Evolutionary conservation across 2,113 vertebrate species (phyloP).

Genomic region (Myrmophylax atrothorax): DNA sequence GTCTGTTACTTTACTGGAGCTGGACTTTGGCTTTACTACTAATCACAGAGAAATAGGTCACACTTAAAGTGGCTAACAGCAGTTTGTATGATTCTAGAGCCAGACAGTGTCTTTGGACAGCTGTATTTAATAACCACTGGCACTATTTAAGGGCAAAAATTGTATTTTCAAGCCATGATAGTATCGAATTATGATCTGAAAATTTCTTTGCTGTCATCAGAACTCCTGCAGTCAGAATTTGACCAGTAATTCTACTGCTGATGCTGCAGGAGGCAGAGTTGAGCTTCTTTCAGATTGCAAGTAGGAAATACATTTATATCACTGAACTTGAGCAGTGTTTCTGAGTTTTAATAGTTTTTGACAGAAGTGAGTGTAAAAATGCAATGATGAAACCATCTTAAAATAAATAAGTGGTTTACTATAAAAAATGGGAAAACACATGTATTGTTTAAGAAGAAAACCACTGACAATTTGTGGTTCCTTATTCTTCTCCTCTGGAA

Average conservation of each 20-base stretch:
- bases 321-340: neutral
- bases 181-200: neutral
- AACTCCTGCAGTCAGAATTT: neutral
- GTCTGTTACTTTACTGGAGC: neutral
- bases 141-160: neutral
- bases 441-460: neutral
- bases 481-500: neutral
- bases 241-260: neutral
- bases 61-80: neutral
- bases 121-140: neutral
- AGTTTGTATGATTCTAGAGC: neutral
- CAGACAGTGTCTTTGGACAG: neutral
- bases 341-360: neutral
- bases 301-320: neutral
- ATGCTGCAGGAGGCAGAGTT: constrained; percentile 60
- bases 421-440: neutral
- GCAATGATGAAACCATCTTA: neutral
- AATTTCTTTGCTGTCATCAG: neutral
- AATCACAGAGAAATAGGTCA: neutral
- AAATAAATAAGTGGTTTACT: neutral
- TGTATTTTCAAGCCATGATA: neutral
- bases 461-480: neutral
- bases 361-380: neutral
- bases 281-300: constrained; percentile 24
- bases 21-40: neutral